phyloP scores from a whole-genome alignment of 2,888 invertebrate species.

The Petrolisthes manimaculis region DNA sequence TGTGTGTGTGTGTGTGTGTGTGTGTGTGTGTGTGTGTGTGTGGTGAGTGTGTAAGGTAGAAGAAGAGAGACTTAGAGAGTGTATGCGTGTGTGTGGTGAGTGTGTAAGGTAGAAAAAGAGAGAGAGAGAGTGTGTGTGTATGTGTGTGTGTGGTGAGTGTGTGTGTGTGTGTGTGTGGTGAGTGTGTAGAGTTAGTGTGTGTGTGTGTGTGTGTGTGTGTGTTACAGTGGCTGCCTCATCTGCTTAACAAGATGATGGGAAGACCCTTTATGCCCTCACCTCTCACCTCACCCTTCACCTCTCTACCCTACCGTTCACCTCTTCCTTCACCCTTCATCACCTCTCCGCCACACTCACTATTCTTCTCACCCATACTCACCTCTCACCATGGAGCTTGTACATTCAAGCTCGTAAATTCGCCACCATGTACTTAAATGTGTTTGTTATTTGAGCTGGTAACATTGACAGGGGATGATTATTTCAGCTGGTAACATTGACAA shows the following conservation, averaged over 20 bases:
- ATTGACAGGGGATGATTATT: too few species aligned
- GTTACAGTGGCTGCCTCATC: too few species aligned
- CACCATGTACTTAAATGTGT: too few species aligned
- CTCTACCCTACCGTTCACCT: too few species aligned
- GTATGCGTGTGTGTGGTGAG: not conserved
- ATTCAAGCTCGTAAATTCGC: too few species aligned
- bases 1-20: not conserved
- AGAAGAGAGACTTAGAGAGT: slow-evolving; percentile 12
- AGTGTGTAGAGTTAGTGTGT: not conserved
- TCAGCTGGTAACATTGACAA: too few species aligned
- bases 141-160: not conserved
- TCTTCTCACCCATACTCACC: not conserved
- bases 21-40: not conserved
- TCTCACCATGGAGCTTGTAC: too few species aligned
- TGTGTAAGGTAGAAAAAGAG: not conserved
- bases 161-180: not conserved
- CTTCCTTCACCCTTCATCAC: not conserved
- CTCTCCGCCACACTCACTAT: not conserved
- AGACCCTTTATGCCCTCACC: too few species aligned
- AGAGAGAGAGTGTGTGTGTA: not conserved
- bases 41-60: not conserved
- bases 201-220: not conserved
- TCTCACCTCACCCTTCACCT: too few species aligned
- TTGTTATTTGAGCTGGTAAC: too few species aligned
- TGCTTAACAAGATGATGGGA: too few species aligned